phyloP scores from a whole-genome alignment of 2,797 vertebrate species.

The Heliangelus exortis region DNA sequence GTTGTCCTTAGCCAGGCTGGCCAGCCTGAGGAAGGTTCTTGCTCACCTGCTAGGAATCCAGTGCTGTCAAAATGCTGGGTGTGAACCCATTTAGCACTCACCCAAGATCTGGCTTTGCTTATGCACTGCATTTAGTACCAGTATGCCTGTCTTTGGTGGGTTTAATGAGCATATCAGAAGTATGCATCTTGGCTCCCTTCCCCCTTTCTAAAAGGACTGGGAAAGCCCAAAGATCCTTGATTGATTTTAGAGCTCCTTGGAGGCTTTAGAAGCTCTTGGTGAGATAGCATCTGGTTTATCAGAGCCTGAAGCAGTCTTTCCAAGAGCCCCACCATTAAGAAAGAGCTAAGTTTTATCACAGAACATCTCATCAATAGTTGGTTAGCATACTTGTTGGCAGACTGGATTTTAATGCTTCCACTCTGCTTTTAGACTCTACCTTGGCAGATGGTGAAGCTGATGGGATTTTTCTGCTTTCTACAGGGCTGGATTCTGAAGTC shows the following conservation, averaged over 20 bases:
- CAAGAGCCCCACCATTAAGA: background rate
- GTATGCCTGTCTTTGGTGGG: background rate
- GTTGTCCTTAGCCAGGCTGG: background rate
- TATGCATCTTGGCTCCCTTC: background rate
- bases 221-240: background rate
- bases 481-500: background rate
- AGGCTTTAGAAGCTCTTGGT: background rate
- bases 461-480: background rate
- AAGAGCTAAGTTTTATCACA: background rate
- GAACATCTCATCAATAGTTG: background rate
- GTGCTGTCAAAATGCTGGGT: accelerated
- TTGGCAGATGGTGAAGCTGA: background rate
- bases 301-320: background rate
- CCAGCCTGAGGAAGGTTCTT: background rate
- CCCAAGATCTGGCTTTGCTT: background rate
- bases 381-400: background rate
- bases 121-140: background rate
- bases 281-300: background rate
- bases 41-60: accelerated
- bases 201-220: background rate
- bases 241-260: background rate
- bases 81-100: background rate
- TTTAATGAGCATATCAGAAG: background rate
- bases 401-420: background rate
- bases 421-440: background rate